Conservation (phyloP, 2,888 invertebrate species). For the Drosophila kambysellisi region DNA sequence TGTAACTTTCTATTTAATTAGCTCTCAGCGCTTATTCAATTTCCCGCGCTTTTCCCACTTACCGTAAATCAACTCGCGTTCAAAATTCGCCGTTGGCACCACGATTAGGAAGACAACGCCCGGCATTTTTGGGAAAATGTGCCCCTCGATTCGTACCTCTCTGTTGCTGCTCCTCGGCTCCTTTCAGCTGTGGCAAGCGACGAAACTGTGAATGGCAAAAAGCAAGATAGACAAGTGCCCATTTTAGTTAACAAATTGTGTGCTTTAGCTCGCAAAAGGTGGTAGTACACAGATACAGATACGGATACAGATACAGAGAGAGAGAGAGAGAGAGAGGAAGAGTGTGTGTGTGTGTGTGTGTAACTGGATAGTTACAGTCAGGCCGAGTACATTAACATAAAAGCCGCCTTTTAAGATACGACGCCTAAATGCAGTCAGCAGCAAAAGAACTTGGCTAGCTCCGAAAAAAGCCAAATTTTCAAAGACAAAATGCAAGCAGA, state of each 20-base stretch:
- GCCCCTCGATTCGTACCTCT: slow-evolving; percentile 3
- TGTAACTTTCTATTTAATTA: slow-evolving; percentile 77
- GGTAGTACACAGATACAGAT: neutral
- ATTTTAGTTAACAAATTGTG: slow-evolving; percentile 64
- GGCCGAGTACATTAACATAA: slow-evolving; percentile 33
- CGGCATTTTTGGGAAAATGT: slow-evolving; percentile 85
- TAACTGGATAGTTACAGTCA: slow-evolving; percentile 5
- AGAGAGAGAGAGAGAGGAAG: neutral
- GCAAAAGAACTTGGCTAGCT: slow-evolving; percentile 18
- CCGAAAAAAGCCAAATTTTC: slow-evolving; percentile 18
- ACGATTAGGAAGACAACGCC: slow-evolving; percentile 90
- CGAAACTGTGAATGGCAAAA: slow-evolving; percentile 40
- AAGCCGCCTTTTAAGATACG: slow-evolving; percentile 16
- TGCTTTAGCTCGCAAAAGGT: slow-evolving; percentile 4
- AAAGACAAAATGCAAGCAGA: slow-evolving; percentile 23
- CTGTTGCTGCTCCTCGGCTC: neutral
- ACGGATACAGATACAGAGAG: neutral
- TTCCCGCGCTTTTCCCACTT: slow-evolving; percentile 60
- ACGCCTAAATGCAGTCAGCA: slow-evolving; percentile 9
- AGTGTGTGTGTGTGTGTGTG: neutral
- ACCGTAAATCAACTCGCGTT: slow-evolving; percentile 86
- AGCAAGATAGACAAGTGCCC: slow-evolving; percentile 47
- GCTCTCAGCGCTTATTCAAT: slow-evolving; percentile 67
- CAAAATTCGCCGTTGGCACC: slow-evolving; percentile 89
- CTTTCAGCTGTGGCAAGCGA: neutral